Evolutionary conservation across 2,888 invertebrate genomes (phyloP), one percentile per base, ranked within the genome.

Genomic region (Nasonovia ribisnigri): DNA sequence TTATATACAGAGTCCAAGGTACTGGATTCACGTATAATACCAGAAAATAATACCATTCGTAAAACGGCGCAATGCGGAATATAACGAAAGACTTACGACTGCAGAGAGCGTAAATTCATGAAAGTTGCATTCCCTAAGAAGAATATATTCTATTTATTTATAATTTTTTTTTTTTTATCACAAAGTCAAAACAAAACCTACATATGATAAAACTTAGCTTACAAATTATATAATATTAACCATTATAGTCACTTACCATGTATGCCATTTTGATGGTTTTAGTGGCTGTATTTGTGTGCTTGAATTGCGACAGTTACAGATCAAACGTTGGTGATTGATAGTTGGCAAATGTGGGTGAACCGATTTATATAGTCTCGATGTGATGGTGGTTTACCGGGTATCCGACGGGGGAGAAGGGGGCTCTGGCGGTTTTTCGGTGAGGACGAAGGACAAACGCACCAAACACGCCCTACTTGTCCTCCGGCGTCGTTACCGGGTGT

Each of bases 301-400:
- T 26, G 57, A 90, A 42, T 84, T 89, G 77, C 54, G 92, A 93
- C 89, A 88, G 89, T 89, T 84, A 84, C 93, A 93, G 90, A 93
- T 93, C 93, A 93, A 93, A 93, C 93, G 90, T 57, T 54, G 20
- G 60, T 67, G 93, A 87, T 93, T 93, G 93, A 93, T 90, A 29
- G 90, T 51, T 43, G 86, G 51, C 42, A 60, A 67, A 87, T n/a
- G 48, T 42, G 86, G 90, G 67, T 42, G 57, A 42, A 51, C 67
- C 89, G 84, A 67, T 87, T 93, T 93, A 86, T 93, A 93, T 90
- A 93, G 86, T 60, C 24, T 8, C 24, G 51, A 16, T 26, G 77
- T 51, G 16, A 24, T 46, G 88, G 51, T n/a, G 84, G 88, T 84
- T 43, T 42, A 46, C 36, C 43, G 36, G 48, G 54, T 36, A 42